These are phyloP conservation scores for Cyprinodon diabolis DNA, from an alignment of 2,797 vertebrate species.

Conservation along the genomic window DNA sequence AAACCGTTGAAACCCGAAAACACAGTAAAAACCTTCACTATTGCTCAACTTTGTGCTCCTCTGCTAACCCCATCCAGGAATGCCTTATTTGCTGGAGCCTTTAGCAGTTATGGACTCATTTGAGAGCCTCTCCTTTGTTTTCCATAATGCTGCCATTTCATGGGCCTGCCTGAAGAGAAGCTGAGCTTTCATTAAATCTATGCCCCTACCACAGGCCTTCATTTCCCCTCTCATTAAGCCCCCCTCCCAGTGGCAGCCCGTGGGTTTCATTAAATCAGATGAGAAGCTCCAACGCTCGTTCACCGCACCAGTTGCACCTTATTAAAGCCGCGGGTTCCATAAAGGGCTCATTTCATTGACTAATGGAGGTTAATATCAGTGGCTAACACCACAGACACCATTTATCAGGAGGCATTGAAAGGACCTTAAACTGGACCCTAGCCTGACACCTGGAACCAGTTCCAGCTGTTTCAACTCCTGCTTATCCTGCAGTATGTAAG, in stretches of 20 bases:
- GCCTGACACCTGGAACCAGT: neutral
- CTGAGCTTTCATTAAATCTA: constrained; percentile 59
- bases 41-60: neutral
- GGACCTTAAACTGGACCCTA: neutral
- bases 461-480: neutral
- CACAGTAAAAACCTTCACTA: neutral
- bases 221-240: constrained; percentile 61
- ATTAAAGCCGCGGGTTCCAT: constrained; percentile 44
- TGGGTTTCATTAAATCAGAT: constrained; percentile 66
- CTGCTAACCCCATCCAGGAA: constrained; percentile 22
- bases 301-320: constrained; percentile 32
- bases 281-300: constrained; percentile 52
- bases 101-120: constrained; percentile 59
- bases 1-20: too few relatives aligned
- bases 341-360: constrained; percentile 15
- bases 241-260: constrained; percentile 21
- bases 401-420: too few relatives aligned
- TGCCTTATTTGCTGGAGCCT: constrained; percentile 38
- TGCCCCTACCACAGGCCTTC: constrained; percentile 52
- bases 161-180: constrained; percentile 42
- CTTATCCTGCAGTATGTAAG: too few relatives aligned
- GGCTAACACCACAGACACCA: too few relatives aligned
- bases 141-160: constrained; percentile 61
- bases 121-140: constrained; percentile 47
- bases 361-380: neutral